Evolutionary conservation across 2,113 vertebrate genomes (phyloP).

Genomic region (Picathartes gymnocephalus): DNA sequence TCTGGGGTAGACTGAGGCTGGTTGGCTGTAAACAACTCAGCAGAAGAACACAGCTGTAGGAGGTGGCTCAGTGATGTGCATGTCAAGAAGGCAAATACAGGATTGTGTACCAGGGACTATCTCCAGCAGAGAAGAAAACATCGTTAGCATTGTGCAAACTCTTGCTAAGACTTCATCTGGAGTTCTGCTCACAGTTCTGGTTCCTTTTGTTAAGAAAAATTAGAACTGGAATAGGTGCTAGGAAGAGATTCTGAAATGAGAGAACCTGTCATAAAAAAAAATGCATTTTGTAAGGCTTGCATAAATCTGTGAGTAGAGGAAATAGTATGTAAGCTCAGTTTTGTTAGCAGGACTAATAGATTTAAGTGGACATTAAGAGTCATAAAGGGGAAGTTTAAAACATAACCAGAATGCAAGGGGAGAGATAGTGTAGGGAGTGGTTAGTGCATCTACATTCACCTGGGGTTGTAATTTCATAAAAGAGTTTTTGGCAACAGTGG

Average conservation of each 20-base stretch:
- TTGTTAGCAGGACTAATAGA: background rate
- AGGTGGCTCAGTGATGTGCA: accelerated
- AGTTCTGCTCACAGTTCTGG: background rate
- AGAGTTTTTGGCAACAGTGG: background rate
- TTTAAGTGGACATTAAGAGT: background rate
- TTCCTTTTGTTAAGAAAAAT: background rate
- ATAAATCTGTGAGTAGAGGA: background rate
- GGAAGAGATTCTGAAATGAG: background rate
- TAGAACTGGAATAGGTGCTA: background rate
- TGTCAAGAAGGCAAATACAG: background rate
- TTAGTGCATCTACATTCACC: background rate
- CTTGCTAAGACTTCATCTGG: background rate
- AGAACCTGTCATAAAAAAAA: background rate
- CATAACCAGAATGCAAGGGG: background rate
- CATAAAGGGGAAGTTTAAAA: background rate
- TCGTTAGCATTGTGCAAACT: background rate
- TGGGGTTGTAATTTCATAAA: background rate
- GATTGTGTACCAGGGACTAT: background rate
- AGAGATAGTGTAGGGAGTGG: background rate
- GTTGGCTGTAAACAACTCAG: background rate
- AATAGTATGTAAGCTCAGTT: background rate
- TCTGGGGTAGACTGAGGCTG: background rate
- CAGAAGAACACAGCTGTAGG: accelerated
- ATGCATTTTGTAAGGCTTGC: background rate
- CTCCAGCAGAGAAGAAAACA: background rate